Conservation (phyloP, 2,113 vertebrate species). For the Silurus asotus region DNA sequence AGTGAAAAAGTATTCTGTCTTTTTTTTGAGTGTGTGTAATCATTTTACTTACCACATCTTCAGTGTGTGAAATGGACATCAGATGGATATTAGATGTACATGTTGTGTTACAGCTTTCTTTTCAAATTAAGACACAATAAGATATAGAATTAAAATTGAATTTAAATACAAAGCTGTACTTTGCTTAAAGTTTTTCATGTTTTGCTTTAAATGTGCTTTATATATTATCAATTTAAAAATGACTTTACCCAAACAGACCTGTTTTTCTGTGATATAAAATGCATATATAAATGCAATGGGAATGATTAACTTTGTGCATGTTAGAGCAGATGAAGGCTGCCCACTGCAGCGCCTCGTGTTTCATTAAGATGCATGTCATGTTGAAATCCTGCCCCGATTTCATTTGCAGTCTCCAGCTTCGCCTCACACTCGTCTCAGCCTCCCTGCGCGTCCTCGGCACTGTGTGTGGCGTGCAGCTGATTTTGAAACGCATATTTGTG, state of each 20-base stretch:
- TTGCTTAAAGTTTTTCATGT: too few relatives aligned
- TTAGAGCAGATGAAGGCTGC: not conserved
- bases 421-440: slow-evolving; percentile 27
- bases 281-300: too few relatives aligned
- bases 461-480: slow-evolving; percentile 35
- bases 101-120: not conserved
- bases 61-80: not conserved
- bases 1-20: not conserved
- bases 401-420: not conserved
- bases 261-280: too few relatives aligned
- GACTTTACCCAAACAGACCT: too few relatives aligned
- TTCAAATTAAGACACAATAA: too few relatives aligned
- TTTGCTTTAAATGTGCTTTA: too few relatives aligned
- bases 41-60: not conserved
- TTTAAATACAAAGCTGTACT: too few relatives aligned
- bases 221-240: too few relatives aligned
- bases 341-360: not conserved
- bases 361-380: slow-evolving; percentile 29
- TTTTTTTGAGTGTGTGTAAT: too few relatives aligned
- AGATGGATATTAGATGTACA: not conserved
- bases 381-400: slow-evolving; percentile 49
- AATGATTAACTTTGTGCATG: not conserved
- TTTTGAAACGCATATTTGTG: slow-evolving; percentile 52
- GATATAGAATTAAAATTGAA: too few relatives aligned
- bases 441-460: slow-evolving; percentile 12